Evolutionary conservation across 64 coral and sea anemone species (phyloP).

Genomic region (Exaiptasia diaphana): DNA sequence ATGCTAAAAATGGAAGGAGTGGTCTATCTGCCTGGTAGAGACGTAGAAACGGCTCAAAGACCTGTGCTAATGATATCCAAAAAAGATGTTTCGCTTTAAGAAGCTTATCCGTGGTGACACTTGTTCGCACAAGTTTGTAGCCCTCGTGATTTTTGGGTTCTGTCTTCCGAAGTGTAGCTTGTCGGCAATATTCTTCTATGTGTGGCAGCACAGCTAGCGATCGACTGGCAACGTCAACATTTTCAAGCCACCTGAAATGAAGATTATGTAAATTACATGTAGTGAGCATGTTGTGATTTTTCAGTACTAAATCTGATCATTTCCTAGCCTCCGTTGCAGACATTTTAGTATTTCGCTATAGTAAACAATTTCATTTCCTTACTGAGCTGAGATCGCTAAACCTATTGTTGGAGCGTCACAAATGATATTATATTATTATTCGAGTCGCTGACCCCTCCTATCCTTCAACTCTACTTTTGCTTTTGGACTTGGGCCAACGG

Average conservation of each 20-base stretch:
- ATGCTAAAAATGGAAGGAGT: slow-evolving; percentile 58
- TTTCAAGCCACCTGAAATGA: slow-evolving; percentile 91
- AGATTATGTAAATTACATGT: too few species aligned
- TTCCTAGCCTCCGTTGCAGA: too few species aligned
- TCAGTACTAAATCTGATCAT: too few species aligned
- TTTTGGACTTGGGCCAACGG: too few species aligned
- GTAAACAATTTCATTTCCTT: too few species aligned
- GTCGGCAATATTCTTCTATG: slow-evolving; percentile 61
- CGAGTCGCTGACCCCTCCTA: too few species aligned
- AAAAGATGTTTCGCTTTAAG: slow-evolving; percentile 77
- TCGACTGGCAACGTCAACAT: slow-evolving; percentile 63
- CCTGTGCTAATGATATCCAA: slow-evolving; percentile 75
- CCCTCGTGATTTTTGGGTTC: slow-evolving; percentile 74
- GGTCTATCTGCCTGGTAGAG: slow-evolving; percentile 30
- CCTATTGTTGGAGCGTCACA: slow-evolving; percentile 3
- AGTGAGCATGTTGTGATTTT: too few species aligned
- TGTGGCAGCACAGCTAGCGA: slow-evolving; percentile 62
- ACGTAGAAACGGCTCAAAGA: slow-evolving; percentile 60
- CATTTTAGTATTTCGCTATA: too few species aligned
- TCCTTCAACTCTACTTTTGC: too few species aligned
- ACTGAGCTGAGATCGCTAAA: too few species aligned
- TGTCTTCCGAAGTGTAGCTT: slow-evolving; percentile 60
- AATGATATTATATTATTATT: slow-evolving; percentile 38
- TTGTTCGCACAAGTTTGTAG: slow-evolving; percentile 49
- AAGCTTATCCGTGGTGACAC: slow-evolving; percentile 62